Percentiles rank a stretch among this genome's conserved stretches.
Conservation (phyloP, 1,140 invertebrate genomes). For the Drusus annulatus region DNA sequence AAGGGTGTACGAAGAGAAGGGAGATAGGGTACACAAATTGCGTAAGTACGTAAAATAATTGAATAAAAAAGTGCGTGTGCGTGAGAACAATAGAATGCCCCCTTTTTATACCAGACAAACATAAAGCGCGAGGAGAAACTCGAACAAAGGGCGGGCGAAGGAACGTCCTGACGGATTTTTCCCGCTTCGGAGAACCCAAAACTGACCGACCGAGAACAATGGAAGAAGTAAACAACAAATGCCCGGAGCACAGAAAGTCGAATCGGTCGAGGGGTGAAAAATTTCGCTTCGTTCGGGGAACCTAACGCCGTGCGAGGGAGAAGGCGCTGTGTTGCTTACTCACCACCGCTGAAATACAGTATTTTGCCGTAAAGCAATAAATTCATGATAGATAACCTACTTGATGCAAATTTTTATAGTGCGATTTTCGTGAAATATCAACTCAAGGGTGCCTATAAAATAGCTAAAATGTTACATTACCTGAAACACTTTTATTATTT, state of each 20-base stretch:
- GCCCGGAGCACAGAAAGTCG: constrained; percentile 64
- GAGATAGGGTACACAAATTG: constrained; percentile 8
- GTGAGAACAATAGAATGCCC: constrained; percentile 72
- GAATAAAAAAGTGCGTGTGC: constrained; percentile 65
- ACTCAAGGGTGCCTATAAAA: too few species aligned
- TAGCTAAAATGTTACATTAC: too few species aligned
- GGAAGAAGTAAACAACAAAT: constrained; percentile 61
- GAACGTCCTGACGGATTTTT: constrained; percentile 40
- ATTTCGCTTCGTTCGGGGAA: neutral
- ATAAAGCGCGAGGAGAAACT: constrained; percentile 52
- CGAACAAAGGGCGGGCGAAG: constrained; percentile 42
- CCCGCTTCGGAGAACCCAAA: constrained; percentile 33
- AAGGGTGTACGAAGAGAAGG: neutral
- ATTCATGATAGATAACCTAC: too few species aligned
- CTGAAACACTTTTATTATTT: too few species aligned
- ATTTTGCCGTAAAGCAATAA: too few species aligned
- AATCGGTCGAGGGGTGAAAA: constrained; percentile 20
- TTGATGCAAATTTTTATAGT: too few species aligned
- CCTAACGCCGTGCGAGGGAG: neutral
- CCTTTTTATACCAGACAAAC: constrained; percentile 65
- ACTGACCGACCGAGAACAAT: constrained; percentile 57
- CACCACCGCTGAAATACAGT: too few species aligned
- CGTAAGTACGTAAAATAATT: constrained; percentile 41
- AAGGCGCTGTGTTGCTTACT: neutral
- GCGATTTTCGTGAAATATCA: too few species aligned